phyloP scores from a whole-genome alignment of 2,797 vertebrate species.

The Naso thynnoides region DNA sequence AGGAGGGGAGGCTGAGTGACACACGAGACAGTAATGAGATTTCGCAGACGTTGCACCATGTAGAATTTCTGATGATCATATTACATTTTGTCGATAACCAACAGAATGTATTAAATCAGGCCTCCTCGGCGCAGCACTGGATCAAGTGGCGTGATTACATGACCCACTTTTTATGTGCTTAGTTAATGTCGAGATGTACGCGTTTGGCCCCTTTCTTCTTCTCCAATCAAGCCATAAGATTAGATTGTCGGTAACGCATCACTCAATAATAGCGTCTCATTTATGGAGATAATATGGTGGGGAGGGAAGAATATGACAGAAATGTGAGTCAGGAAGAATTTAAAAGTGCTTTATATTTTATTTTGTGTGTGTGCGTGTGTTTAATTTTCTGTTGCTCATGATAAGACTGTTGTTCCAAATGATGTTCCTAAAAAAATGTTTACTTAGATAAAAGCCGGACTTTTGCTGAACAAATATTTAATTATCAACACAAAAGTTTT shows the following conservation, averaged over 20 bases:
- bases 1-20: slow-evolving; percentile 55
- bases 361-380: background rate
- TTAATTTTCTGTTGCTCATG: background rate
- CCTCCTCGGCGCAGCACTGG: slow-evolving; percentile 35
- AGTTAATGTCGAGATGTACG: slow-evolving; percentile 48
- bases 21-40: slow-evolving; percentile 79
- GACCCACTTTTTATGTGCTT: slow-evolving; percentile 66
- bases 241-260: slow-evolving; percentile 40
- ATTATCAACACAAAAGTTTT: background rate
- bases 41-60: slow-evolving; percentile 75
- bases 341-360: background rate
- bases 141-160: slow-evolving; percentile 61
- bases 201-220: slow-evolving; percentile 26
- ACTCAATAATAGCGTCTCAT: slow-evolving; percentile 33
- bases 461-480: background rate
- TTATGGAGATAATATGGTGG: slow-evolving; percentile 11
- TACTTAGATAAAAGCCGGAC: background rate
- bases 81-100: slow-evolving; percentile 78
- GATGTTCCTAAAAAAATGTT: background rate
- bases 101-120: slow-evolving; percentile 73
- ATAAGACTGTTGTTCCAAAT: background rate
- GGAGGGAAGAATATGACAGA: slow-evolving; percentile 5
- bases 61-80: slow-evolving; percentile 80
- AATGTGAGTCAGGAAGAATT: background rate
- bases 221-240: slow-evolving; percentile 49